Conservation (phyloP, 2,113 vertebrate genomes). For the Aleadryas rufinucha region DNA sequence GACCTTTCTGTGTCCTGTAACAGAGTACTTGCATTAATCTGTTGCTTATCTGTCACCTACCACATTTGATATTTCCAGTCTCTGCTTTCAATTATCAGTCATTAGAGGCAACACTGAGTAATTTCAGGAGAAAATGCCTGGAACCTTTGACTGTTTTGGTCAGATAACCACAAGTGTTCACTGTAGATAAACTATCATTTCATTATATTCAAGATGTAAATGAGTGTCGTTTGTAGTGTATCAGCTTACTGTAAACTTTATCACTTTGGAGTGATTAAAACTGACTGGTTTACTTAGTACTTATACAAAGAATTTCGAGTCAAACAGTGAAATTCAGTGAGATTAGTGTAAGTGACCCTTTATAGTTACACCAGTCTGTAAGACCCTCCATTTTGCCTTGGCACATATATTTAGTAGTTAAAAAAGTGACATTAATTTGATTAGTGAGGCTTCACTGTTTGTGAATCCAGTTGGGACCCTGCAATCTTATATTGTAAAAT, state of each 20-base stretch:
- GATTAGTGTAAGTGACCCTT: slow-evolving; percentile 48
- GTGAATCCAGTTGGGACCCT: not conserved
- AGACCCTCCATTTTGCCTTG: slow-evolving; percentile 25
- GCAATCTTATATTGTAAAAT: not conserved
- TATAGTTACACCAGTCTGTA: not conserved
- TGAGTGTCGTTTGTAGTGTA: slow-evolving; percentile 55
- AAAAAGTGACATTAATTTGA: slow-evolving; percentile 16
- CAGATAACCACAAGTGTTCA: slow-evolving; percentile 83
- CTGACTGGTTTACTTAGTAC: slow-evolving; percentile 62
- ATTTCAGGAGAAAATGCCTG: slow-evolving; percentile 77
- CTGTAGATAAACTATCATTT: slow-evolving; percentile 84
- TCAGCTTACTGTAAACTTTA: slow-evolving; percentile 65
- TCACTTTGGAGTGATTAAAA: slow-evolving; percentile 68
- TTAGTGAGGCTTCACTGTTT: not conserved
- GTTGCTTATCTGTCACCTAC: slow-evolving; percentile 74
- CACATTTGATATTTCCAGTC: slow-evolving; percentile 70
- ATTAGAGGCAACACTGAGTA: slow-evolving; percentile 78
- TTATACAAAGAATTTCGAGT: slow-evolving; percentile 58
- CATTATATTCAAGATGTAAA: slow-evolving; percentile 71
- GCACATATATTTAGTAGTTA: not conserved
- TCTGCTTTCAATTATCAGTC: slow-evolving; percentile 88
- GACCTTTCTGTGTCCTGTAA: slow-evolving; percentile 72
- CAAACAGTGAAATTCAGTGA: slow-evolving; percentile 61
- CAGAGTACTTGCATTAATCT: slow-evolving; percentile 74
- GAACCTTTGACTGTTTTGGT: slow-evolving; percentile 86